phyloP scores from a whole-genome alignment of 2,797 vertebrate species.

The Allenopithecus nigroviridis region DNA sequence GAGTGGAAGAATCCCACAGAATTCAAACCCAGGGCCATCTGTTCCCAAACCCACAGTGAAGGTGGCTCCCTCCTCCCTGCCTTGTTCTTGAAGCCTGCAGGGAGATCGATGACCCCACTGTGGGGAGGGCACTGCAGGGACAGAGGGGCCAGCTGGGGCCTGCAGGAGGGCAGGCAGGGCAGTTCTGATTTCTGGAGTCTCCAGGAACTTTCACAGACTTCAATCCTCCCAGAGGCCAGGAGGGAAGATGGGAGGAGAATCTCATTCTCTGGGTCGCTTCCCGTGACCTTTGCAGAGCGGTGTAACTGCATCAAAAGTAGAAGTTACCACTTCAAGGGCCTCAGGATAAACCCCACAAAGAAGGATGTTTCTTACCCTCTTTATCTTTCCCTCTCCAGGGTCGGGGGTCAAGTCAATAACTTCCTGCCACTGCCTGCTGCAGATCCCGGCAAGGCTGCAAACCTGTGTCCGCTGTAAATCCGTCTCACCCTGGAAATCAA shows the following conservation, averaged over 20 bases:
- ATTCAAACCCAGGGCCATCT: neutral
- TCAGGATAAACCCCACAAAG: neutral
- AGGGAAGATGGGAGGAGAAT: neutral
- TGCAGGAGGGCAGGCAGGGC: neutral
- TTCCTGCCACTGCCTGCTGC: neutral
- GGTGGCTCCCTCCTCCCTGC: neutral
- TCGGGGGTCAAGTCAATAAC: neutral
- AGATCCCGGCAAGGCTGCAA: neutral
- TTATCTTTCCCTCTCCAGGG: neutral
- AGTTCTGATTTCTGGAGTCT: neutral
- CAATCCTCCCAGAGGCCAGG: accelerated
- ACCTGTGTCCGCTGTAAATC: neutral
- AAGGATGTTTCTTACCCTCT: conserved; percentile 32
- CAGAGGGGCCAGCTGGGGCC: neutral
- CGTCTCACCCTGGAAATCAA: conserved; percentile 8
- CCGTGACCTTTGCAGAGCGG: neutral
- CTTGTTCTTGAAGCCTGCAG: neutral
- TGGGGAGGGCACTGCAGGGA: neutral
- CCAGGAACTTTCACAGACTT: neutral
- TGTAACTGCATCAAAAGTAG: neutral
- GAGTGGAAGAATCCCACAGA: neutral
- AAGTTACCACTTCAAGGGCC: neutral
- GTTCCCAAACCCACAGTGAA: neutral
- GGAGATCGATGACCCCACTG: accelerated
- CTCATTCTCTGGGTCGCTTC: neutral